Conservation (phyloP, 2,797 vertebrate species). For the Poecilia gillii region DNA sequence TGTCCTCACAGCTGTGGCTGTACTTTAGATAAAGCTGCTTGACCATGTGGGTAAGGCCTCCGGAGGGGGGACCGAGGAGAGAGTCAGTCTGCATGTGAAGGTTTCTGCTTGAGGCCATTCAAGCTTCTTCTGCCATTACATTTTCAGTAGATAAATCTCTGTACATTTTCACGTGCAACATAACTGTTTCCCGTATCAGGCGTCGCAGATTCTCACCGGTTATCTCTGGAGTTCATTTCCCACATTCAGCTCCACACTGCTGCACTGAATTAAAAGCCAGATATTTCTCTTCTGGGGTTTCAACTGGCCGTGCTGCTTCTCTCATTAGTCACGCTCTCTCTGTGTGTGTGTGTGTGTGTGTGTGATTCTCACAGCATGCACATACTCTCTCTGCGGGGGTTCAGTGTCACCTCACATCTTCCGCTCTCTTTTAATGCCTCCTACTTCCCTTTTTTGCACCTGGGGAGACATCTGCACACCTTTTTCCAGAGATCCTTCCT, state of each 20-base stretch:
- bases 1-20: constrained; percentile 70
- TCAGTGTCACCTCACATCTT: constrained; percentile 10
- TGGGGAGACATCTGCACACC: constrained; percentile 14
- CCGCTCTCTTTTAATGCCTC: not conserved
- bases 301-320: constrained; percentile 28
- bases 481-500: constrained; percentile 12
- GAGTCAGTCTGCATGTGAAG: not conserved
- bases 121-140: not conserved
- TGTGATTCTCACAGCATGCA: constrained; percentile 19
- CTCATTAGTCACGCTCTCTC: constrained; percentile 53
- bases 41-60: constrained; percentile 43
- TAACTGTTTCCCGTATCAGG: not conserved
- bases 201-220: not conserved
- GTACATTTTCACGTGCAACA: not conserved
- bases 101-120: not conserved
- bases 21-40: constrained; percentile 48
- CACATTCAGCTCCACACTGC: constrained; percentile 16
- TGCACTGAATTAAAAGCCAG: constrained; percentile 22
- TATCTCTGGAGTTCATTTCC: constrained; percentile 11
- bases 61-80: constrained; percentile 7
- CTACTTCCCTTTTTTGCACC: constrained; percentile 7
- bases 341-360: constrained; percentile 22
- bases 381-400: constrained; percentile 11
- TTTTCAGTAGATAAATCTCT: not conserved
- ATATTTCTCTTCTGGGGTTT: constrained; percentile 32